Base-by-base conservation (phyloP, 2,888 invertebrate genomes). In the Pachycephus smyrnensis region DNA sequence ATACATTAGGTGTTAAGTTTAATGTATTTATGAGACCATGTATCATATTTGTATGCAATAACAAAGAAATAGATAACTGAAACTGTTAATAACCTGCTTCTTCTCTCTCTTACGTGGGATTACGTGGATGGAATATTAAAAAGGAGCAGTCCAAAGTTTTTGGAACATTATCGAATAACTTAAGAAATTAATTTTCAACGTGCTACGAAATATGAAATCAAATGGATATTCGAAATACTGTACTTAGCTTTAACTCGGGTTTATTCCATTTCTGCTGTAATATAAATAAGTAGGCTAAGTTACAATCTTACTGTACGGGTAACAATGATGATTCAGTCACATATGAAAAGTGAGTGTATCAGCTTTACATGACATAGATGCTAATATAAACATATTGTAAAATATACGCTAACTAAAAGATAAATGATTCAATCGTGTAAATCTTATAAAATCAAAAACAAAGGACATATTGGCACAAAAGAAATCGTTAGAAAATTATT, bases 231-330 rank as follows among this genome's bases (percentile, higher is more conserved):
- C 23, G 9, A 55, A 55, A 55, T 55, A 55, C 6, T 55, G 55
- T 33, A 77, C n/a, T 31, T 78, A 71, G 15, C 23, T 78, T 78
- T 76, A 35, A 78, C 75, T 75, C 68, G 35, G 73, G 73, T 78
- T 78, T 78, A 78, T 78, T 78, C 75, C 76, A 76, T 74, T 77
- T 73, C 73, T 30, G 36, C 40, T 79, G 76, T 55, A 79, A 79
- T 79, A 79, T 79, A 79, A 79, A 79, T 79, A 79, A 76, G 76
- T 79, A 69, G 79, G 73, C 76, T 79, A 76, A 76, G 68, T 79
- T 76, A 78, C 78, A 79, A 77, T 74, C 32, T 69, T 76, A 77
- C 74, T 79, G 68, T 69, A 71, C 73, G 40, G 55, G 74, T 79
- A 76, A 74, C 76, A 35, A 71, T 76, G 76, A 79, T 68, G 71